Evolutionary conservation across 2,113 vertebrate genomes (phyloP).

Genomic region (Leptobrachium ailaonicum): DNA sequence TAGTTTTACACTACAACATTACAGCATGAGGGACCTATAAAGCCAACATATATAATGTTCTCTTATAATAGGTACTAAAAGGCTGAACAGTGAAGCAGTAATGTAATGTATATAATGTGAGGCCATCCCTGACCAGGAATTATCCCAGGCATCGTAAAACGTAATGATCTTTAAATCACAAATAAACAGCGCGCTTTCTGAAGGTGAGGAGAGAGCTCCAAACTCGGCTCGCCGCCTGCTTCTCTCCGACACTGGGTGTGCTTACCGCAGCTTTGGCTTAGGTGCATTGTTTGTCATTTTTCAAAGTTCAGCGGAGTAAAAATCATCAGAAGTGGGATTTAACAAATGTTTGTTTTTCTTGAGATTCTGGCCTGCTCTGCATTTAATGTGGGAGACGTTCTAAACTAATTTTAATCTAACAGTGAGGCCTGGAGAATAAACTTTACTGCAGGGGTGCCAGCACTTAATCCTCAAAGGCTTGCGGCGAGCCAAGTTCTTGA

Average conservation of each 20-base stretch:
- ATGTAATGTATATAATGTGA: neutral
- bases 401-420: no score
- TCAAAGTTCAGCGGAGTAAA: conserved; percentile 4
- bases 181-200: conserved; percentile 6
- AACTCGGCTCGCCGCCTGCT: neutral
- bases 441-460: no score
- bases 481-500: no score
- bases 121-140: conserved; percentile 1
- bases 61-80: no score
- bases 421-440: no score
- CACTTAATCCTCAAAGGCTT: no score
- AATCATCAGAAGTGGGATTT: conserved; percentile 5
- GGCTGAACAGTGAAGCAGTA: no score
- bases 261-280: conserved; percentile 8
- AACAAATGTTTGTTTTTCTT: conserved; percentile 19
- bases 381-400: no score
- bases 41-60: no score
- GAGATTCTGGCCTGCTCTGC: neutral
- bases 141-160: conserved; percentile 11
- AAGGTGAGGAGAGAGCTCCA: conserved; percentile 6
- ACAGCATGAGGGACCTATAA: no score
- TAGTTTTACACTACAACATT: no score
- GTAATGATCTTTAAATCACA: conserved; percentile 21
- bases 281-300: neutral
- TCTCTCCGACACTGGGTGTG: conserved; percentile 14